Conservation (phyloP, 2,113 vertebrate genomes). For the Psittacula cyanocephala region DNA sequence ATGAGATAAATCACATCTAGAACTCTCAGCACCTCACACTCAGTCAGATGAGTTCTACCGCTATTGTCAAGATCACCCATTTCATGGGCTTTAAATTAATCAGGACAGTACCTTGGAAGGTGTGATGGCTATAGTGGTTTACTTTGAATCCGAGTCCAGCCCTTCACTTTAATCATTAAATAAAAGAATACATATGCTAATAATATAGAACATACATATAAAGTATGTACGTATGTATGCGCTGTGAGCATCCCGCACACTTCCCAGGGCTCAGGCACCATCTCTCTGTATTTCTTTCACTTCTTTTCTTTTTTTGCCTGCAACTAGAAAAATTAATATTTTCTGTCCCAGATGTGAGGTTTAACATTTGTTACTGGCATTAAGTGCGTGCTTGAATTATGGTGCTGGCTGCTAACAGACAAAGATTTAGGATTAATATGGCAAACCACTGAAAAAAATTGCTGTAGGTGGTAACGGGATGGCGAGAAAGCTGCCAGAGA, state of each 20-base stretch:
- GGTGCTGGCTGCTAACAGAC: not conserved
- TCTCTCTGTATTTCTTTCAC: not conserved
- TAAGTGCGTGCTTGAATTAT: not conserved
- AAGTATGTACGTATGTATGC: not conserved
- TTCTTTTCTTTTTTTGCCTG: not conserved
- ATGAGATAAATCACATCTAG: not conserved
- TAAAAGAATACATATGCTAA: not conserved
- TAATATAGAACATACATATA: not conserved
- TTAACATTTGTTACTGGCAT: not conserved
- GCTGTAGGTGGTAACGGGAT: not conserved
- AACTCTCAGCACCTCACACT: not conserved
- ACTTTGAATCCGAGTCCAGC: not conserved
- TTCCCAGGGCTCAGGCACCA: not conserved
- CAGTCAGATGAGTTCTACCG: accelerated
- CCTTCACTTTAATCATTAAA: not conserved
- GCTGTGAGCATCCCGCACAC: not conserved
- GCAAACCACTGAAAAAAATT: not conserved
- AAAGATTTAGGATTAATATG: constrained; percentile 5
- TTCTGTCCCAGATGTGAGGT: not conserved
- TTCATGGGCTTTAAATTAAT: not conserved
- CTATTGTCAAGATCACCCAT: not conserved
- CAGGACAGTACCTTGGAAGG: not conserved
- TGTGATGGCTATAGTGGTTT: not conserved
- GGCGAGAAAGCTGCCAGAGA: not conserved
- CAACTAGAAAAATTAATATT: not conserved